Percentiles rank a stretch among this genome's conserved stretches.
phyloP scores from a whole-genome alignment of 1,140 invertebrate genomes.

The Drosophila novamexicana region DNA sequence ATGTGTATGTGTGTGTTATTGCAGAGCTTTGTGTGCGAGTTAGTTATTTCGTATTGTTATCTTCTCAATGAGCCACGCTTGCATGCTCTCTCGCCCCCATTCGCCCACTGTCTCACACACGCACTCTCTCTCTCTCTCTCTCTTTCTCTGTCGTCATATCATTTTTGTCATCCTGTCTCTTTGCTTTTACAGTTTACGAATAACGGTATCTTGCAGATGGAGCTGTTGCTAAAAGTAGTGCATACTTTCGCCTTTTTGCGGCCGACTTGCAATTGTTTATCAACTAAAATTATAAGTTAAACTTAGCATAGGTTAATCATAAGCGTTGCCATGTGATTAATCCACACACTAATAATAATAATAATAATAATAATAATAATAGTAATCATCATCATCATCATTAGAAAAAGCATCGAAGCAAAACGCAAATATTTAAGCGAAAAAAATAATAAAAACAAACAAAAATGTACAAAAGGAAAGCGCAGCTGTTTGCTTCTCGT shows the following conservation, averaged over 20 bases:
- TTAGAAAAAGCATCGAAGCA: constrained; percentile 49
- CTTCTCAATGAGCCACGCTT: too few species aligned
- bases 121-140: background rate
- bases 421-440: constrained; percentile 47
- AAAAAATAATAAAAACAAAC: constrained; percentile 52
- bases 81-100: background rate
- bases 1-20: background rate
- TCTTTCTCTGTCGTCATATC: constrained; percentile 12
- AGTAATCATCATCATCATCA: background rate
- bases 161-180: constrained; percentile 7
- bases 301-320: constrained; percentile 63
- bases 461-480: constrained; percentile 69
- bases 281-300: constrained; percentile 73
- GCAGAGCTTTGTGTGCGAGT: background rate
- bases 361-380: background rate
- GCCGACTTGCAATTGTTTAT: constrained; percentile 64
- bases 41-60: background rate
- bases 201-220: constrained; percentile 12
- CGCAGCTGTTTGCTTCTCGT: constrained; percentile 51
- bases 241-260: constrained; percentile 51
- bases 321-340: constrained; percentile 43
- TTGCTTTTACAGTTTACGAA: background rate
- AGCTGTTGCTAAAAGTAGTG: constrained; percentile 13
- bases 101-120: background rate
- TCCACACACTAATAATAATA: background rate